Evolutionary conservation across 2,888 invertebrate genomes (phyloP).

Genomic region (Sussaba pulchella): DNA sequence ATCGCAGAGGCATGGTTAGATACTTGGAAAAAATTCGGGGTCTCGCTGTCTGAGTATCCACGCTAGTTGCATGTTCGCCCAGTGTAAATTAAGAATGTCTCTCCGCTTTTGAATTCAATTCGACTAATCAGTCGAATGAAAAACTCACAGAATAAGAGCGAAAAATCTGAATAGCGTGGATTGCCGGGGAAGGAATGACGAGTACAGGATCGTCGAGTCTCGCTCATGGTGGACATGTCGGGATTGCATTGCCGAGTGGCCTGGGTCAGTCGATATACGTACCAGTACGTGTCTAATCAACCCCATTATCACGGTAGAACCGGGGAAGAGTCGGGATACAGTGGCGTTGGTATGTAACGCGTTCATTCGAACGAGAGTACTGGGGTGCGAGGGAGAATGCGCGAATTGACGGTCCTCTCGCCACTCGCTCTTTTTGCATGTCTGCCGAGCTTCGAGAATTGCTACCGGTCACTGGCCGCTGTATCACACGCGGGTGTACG

Average conservation of each 20-base stretch:
- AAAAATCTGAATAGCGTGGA: background rate
- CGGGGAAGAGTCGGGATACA: constrained; percentile 54
- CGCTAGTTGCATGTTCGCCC: too few relatives aligned
- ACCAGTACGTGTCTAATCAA: constrained; percentile 58
- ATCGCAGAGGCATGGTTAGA: too few relatives aligned
- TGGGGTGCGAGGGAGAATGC: constrained; percentile 33
- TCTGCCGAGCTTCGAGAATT: constrained; percentile 39
- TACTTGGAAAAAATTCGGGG: too few relatives aligned
- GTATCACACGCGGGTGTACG: constrained; percentile 6
- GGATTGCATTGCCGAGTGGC: constrained; percentile 47
- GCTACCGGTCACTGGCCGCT: constrained; percentile 34
- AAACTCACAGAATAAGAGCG: background rate
- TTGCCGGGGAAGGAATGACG: background rate
- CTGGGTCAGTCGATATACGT: constrained; percentile 23
- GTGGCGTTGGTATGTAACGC: constrained; percentile 3
- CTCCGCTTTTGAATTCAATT: too few relatives aligned
- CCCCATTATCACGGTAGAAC: constrained; percentile 57
- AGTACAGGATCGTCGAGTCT: background rate
- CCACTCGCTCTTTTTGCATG: constrained; percentile 45
- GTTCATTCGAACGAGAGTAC: constrained; percentile 45
- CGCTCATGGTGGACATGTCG: constrained; percentile 52
- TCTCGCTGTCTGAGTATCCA: too few relatives aligned
- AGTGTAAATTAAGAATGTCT: too few relatives aligned
- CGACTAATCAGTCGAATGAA: too few relatives aligned
- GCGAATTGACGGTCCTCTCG: constrained; percentile 29